A percentile compares a stretch with the other conserved stretches of the same genome.
Conservation (phyloP, 2,113 vertebrate species). For the Actenoides lindsayi region DNA sequence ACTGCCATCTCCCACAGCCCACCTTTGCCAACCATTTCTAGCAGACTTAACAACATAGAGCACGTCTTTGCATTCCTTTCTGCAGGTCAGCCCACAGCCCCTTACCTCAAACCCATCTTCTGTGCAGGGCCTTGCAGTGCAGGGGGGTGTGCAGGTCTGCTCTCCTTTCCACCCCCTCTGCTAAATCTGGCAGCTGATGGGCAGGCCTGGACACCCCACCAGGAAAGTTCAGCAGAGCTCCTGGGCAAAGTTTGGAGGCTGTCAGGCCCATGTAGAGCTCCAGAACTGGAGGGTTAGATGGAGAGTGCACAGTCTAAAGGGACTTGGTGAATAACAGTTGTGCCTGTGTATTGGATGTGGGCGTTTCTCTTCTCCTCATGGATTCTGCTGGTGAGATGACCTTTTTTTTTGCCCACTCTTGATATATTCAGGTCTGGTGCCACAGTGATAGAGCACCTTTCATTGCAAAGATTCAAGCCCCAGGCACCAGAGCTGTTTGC, state of each 20-base stretch:
- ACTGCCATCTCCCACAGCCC: neutral
- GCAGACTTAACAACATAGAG: neutral
- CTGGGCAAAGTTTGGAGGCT: neutral
- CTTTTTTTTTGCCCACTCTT: accelerated
- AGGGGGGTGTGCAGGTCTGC: accelerated
- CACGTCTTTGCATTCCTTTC: neutral
- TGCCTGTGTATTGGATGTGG: neutral
- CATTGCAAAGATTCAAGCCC: neutral
- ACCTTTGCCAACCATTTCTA: neutral
- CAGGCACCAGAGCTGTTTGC: neutral
- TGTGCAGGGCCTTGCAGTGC: neutral
- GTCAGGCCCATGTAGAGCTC: neutral
- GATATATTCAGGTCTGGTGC: neutral
- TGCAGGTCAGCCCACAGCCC: neutral
- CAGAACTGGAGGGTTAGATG: neutral
- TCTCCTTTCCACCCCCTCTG: neutral
- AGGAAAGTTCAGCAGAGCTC: neutral
- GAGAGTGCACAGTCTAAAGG: neutral
- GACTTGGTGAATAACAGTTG: neutral
- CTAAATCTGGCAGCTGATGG: neutral
- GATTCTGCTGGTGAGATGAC: neutral
- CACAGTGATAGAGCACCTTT: neutral
- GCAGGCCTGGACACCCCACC: neutral
- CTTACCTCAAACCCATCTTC: neutral
- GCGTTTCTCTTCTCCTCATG: neutral